Conservation (phyloP, 1,140 invertebrate species). For the Platorchestia sp. region DNA sequence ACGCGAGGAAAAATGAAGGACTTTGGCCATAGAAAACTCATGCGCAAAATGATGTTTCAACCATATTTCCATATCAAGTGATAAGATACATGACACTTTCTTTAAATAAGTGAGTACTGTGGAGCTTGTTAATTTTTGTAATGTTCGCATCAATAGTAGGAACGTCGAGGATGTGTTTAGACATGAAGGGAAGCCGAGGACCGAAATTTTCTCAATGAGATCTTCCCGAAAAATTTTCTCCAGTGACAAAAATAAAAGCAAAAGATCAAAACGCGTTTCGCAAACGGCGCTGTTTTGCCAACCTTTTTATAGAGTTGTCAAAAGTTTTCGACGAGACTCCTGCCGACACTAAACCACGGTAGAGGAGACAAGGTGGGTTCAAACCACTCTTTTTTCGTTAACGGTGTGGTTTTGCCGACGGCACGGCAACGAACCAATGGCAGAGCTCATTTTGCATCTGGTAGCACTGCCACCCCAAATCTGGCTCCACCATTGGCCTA, state of each 20-base stretch:
- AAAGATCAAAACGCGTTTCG: not conserved
- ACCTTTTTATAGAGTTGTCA: not conserved
- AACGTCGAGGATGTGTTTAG: not conserved
- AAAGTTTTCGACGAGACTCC: not conserved
- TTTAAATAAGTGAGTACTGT: not conserved
- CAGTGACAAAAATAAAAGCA: not conserved
- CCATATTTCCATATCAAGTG: no score
- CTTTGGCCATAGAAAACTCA: no score
- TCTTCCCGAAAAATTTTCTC: not conserved
- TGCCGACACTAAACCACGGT: not conserved
- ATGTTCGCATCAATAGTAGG: not conserved
- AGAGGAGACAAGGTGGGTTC: no score
- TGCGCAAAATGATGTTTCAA: no score
- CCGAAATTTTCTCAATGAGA: not conserved
- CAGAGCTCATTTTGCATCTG: no score
- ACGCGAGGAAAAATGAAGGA: no score
- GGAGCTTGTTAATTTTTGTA: not conserved
- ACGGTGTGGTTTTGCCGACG: no score
- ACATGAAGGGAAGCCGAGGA: not conserved
- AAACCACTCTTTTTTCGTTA: no score
- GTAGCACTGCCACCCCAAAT: no score
- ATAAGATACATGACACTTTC: no score
- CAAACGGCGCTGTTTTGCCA: not conserved
- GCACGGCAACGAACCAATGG: no score
- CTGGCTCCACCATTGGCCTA: no score